Percentiles rank a stretch among this genome's conserved stretches.
Conservation (phyloP, 2,797 vertebrate genomes). For the Sebastes minor region DNA sequence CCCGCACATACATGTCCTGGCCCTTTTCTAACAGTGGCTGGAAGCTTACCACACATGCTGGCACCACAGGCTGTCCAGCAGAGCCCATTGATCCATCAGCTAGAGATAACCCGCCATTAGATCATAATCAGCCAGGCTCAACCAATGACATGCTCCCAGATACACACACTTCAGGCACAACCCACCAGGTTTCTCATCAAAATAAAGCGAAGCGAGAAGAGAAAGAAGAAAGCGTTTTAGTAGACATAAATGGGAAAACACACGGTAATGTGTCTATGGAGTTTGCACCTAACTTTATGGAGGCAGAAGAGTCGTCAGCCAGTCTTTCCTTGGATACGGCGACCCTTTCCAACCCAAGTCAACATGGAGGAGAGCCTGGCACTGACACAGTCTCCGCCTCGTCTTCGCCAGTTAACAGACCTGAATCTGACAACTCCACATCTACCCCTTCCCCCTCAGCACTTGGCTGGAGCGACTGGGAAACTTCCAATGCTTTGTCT, state of each 20-base stretch:
- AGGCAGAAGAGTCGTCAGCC: background rate
- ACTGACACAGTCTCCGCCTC: background rate
- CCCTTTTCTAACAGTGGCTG: constrained; percentile 62
- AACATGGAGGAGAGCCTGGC: background rate
- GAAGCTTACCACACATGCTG: background rate
- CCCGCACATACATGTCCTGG: constrained; percentile 78
- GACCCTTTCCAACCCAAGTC: background rate
- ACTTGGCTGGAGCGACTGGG: constrained; percentile 14
- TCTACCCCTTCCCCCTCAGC: constrained; percentile 27
- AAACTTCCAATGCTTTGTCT: constrained; percentile 18
- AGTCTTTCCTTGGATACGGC: background rate
- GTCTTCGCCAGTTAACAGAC: background rate
- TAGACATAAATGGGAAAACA: background rate
- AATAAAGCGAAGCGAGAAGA: background rate
- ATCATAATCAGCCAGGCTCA: background rate
- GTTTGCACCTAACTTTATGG: background rate
- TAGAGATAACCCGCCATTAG: background rate
- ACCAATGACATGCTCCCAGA: background rate
- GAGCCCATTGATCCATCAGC: background rate
- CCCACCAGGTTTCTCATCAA: background rate
- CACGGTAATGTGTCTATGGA: background rate
- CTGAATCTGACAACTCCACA: background rate
- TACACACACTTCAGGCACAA: background rate
- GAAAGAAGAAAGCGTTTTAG: background rate
- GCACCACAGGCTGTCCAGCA: background rate